Evolutionary conservation across 2,797 vertebrate genomes (phyloP), one percentile per base, ranked within the genome.

Genomic region (Ispidina lecontei): DNA sequence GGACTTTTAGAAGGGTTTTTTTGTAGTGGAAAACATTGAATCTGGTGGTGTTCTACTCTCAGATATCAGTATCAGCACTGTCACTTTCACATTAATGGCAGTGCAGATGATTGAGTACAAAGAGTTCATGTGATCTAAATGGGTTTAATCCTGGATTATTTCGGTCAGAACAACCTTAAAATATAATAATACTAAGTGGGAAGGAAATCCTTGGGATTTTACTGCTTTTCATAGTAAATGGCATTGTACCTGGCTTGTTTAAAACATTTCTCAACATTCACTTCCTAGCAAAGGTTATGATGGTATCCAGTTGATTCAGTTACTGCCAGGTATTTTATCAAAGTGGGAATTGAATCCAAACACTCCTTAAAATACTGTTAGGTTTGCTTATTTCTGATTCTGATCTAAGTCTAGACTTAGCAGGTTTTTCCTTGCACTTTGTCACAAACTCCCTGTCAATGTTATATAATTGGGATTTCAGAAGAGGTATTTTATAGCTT

Each of bases 61-160:
- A 80, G 47, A 49, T 84, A 76, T 17, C n/a, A 33, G 9, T 87
- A 56, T 76, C 54, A 70, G 46, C 23, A 22, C 14, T 73, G 67
- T 56, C 12, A 14, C 46, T 91, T 87, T 64, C 41, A 80, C 76
- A 79, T 80, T 74, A 74, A 71, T 79, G 46, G 54, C 74, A 77
- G 29, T 43, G 62, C 55, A 90, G 65, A 71, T 92, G 69, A 82
- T 35, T 69, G 54, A 83, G 84, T 87, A 87, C 79, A 91, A 87
- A 93, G 43, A 22, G 29, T 71, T 91, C 71, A 59, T 87, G 72
- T 93, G 78, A 91, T 87, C 87, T 77, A 63, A 73, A 75, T 82
- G 33, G 19, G 70, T 90, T 82, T 89, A 91, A 89, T 95, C 75
- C 78, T 73, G 86, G 78, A 93, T 94, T 89, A 89, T 85, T 87